A percentile compares a stretch with the other conserved stretches of the same genome.
Evolutionary conservation across 2,888 invertebrate species (phyloP).

Genomic region (Scotopteryx bipunctaria): DNA sequence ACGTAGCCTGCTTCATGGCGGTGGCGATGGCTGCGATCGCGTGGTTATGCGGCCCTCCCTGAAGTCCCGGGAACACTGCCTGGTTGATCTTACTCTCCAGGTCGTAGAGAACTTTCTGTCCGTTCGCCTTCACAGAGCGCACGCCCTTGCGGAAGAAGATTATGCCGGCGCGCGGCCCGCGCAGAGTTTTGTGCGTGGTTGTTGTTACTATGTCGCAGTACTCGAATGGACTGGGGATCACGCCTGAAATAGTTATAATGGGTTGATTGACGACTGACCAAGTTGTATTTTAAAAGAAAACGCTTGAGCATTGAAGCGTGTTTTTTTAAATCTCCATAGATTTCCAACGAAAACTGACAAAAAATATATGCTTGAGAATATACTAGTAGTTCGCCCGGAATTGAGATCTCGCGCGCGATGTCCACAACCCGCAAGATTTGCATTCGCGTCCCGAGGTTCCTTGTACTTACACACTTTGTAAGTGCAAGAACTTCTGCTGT

Average conservation of each 20-base stretch:
- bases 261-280: no score
- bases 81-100: slow-evolving; percentile 94
- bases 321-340: no score
- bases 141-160: slow-evolving; percentile 97
- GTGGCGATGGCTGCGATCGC: slow-evolving; percentile 98
- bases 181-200: slow-evolving; percentile 97
- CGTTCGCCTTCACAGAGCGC: slow-evolving; percentile 89
- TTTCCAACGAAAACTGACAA: no score
- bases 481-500: no score
- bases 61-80: slow-evolving; percentile 96
- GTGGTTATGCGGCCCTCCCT: slow-evolving; percentile 99
- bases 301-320: no score
- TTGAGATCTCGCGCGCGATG: no score
- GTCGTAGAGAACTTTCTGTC: slow-evolving; percentile 93
- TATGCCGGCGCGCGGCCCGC: slow-evolving; percentile 93
- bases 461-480: no score
- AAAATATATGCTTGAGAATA: neutral
- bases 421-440: no score
- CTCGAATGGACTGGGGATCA: slow-evolving; percentile 95
- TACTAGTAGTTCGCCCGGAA: neutral
- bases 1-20: slow-evolving; percentile 93
- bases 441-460: no score
- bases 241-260: slow-evolving; percentile 73
- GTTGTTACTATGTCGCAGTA: slow-evolving; percentile 96
- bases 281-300: no score